These are phyloP conservation scores for Epinotia demarniana DNA, from an alignment of 2,888 invertebrate species.

Conservation along the genomic window DNA sequence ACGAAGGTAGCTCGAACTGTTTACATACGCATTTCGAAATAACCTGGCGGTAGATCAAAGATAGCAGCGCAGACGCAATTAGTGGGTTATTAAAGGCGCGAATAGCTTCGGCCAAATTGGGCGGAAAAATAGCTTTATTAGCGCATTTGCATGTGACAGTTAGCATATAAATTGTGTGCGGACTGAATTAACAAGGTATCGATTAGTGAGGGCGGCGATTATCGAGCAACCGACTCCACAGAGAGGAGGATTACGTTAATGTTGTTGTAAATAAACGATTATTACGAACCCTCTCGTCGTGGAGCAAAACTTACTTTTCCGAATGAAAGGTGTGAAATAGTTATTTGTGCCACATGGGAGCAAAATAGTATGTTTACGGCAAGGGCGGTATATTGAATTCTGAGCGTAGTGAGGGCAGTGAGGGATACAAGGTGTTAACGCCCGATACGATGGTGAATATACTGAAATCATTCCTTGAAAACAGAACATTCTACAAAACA, in stretches of 20 bases:
- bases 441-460: too few relatives aligned
- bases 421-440: too few relatives aligned
- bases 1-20: slow-evolving; percentile 33
- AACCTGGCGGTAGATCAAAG: slow-evolving; percentile 48
- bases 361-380: too few relatives aligned
- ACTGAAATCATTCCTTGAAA: background rate
- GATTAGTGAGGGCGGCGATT: slow-evolving; percentile 46
- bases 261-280: background rate
- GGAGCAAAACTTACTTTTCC: too few relatives aligned
- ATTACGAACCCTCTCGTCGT: too few relatives aligned
- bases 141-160: slow-evolving; percentile 54
- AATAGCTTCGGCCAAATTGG: slow-evolving; percentile 52
- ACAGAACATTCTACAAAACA: background rate
- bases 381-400: too few relatives aligned
- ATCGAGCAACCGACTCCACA: slow-evolving; percentile 41
- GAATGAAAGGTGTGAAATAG: too few relatives aligned
- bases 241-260: background rate
- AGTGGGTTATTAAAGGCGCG: slow-evolving; percentile 55
- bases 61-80: slow-evolving; percentile 57
- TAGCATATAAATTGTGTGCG: slow-evolving; percentile 47
- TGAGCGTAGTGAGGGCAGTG: too few relatives aligned
- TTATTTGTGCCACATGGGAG: too few relatives aligned
- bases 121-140: slow-evolving; percentile 62
- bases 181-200: slow-evolving; percentile 48
- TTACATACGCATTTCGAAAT: slow-evolving; percentile 51